A percentile compares a stretch with the other conserved stretches of the same genome.
Evolutionary conservation across 2,113 vertebrate species (phyloP).

Genomic region (Crotophaga sulcirostris): DNA sequence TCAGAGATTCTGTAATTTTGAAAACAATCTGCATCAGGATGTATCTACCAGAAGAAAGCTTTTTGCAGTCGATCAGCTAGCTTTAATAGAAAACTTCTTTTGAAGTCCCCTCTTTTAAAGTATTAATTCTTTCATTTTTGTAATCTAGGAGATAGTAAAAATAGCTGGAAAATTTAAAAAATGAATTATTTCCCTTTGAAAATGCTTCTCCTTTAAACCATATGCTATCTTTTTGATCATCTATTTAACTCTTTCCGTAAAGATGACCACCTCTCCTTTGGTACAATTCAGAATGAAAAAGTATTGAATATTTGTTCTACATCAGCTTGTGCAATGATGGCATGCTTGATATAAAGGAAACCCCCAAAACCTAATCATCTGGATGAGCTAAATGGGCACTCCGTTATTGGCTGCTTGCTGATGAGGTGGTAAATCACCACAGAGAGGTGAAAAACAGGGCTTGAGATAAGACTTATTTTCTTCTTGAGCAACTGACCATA

Average conservation of each 20-base stretch:
- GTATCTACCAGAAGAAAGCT: background rate
- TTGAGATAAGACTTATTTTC: background rate
- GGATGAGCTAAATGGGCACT: background rate
- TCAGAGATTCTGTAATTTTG: background rate
- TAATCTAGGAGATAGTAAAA: background rate
- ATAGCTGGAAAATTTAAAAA: background rate
- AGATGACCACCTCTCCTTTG: background rate
- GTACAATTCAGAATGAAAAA: background rate
- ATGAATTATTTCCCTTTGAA: background rate
- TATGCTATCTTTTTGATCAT: background rate
- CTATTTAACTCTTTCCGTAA: background rate
- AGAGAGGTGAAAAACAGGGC: accelerated
- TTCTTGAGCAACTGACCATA: background rate
- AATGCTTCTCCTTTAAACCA: background rate
- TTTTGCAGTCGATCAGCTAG: background rate
- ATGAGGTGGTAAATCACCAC: background rate
- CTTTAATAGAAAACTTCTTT: background rate
- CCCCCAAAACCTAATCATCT: background rate
- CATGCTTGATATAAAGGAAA: background rate
- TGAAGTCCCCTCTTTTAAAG: background rate
- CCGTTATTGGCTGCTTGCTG: background rate
- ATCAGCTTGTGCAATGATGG: background rate
- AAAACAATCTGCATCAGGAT: background rate
- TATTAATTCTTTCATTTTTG: background rate
- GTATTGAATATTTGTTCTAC: background rate